Evolutionary conservation across 2,113 vertebrate genomes (phyloP).

Genomic region (Cairina moschata): DNA sequence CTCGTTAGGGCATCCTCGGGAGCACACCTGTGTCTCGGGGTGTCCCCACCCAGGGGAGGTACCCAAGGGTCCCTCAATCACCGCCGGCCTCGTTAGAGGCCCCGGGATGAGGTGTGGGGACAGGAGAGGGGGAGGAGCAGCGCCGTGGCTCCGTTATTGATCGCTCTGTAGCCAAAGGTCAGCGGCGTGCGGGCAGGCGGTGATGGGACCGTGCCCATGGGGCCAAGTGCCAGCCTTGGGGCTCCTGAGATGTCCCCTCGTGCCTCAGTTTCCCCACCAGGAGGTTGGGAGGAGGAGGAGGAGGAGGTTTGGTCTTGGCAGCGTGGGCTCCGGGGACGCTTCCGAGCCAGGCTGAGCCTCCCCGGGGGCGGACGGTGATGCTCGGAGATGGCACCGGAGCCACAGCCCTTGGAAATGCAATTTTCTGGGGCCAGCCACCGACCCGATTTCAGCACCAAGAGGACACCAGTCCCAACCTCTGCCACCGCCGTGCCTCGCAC

Average conservation of each 20-base stretch:
- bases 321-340: not conserved
- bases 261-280: conserved; percentile 11
- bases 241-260: not conserved
- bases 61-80: not conserved
- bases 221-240: not conserved
- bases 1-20: not conserved
- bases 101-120: not conserved
- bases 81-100: not conserved
- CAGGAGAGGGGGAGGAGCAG: not conserved
- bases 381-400: not conserved
- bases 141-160: conserved; percentile 37
- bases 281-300: too few species aligned
- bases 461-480: not conserved
- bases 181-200: not conserved
- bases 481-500: not conserved
- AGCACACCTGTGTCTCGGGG: accelerated
- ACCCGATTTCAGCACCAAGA: accelerated
- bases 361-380: accelerated
- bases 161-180: conserved; percentile 38
- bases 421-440: not conserved
- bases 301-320: not conserved
- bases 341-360: not conserved
- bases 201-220: accelerated
- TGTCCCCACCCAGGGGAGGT: not conserved
- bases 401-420: accelerated